Evolutionary conservation across 1,140 invertebrate species (phyloP), one percentile per base, ranked within the genome.

Genomic region (Neuroterus valhalla): DNA sequence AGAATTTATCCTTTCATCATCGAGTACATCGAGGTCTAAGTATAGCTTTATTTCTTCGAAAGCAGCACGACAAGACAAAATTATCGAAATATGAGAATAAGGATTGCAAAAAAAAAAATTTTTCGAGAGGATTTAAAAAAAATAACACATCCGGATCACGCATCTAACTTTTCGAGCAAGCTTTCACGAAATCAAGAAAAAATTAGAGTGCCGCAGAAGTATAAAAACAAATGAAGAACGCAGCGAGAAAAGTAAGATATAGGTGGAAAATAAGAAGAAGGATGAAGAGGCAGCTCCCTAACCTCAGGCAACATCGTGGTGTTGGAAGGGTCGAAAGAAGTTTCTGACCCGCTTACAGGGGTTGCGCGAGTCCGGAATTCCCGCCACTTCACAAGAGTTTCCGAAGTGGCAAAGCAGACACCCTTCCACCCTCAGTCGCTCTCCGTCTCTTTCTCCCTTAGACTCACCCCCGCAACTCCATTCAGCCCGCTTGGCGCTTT

Each of bases 331-430:
- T 85, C 83, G 84, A 89, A 89, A 89, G 87, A 89, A 90, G 87
- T 88, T 88, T 88, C 86, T 90, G 89, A 90, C 89, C 89, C 84
- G 89, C 87, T 90, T 89, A 90, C 85, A 70, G 81, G 79, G 77
- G 77, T 80, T 75, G 82, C 81, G 77, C 82, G 81, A 84, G 82
- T 80, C 79, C 78, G 82, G 85, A 88, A 86, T 88, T 88, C 84
- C 85, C 81, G 81, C 82, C 84, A 87, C 88, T 87, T 88, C 78
- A 84, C 84, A 82, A 87, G 86, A 87, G 87, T 89, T 88, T 89
- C 75, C 85, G 55, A 88, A 88, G 87, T 89, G 84, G 80, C 81
- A 81, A 88, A 84, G 80, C 84, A 84, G 83, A 85, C 80, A 84
- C 82, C 79, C 82, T 67, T 48, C 62, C 17, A 43, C 44, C 62